Percentiles rank a stretch among this genome's conserved stretches.
phyloP scores from a whole-genome alignment of 1,140 invertebrate genomes.

The Limonius californicus region DNA sequence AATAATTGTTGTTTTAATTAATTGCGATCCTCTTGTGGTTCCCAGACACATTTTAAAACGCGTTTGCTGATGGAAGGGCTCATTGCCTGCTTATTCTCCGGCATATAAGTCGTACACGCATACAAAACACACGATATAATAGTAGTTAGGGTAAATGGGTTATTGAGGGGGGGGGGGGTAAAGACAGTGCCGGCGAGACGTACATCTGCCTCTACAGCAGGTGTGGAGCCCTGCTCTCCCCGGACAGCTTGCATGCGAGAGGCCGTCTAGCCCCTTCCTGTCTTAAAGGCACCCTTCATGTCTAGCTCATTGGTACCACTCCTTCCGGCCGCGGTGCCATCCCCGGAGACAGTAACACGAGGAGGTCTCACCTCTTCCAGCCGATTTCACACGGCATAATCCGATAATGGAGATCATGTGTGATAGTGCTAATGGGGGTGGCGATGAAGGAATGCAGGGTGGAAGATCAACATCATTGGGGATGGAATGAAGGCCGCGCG shows the following conservation, averaged over 20 bases:
- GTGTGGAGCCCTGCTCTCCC: conserved; percentile 21
- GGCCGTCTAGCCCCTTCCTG: conserved; percentile 17
- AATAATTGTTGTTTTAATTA: no score
- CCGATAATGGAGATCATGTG: not conserved
- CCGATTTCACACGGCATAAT: no score
- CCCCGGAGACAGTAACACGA: no score
- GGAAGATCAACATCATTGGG: not conserved
- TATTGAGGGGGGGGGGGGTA: not conserved
- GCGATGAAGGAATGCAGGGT: not conserved
- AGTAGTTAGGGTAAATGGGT: no score
- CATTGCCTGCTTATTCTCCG: no score
- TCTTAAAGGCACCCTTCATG: not conserved
- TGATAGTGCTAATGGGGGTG: not conserved
- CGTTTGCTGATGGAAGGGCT: not conserved
- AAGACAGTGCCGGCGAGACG: conserved; percentile 1
- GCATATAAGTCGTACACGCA: no score
- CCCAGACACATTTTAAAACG: no score
- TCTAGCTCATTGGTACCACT: not conserved
- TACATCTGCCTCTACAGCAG: conserved; percentile 25
- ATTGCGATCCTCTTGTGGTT: no score
- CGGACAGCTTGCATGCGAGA: conserved; percentile 22
- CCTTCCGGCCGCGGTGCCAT: no score
- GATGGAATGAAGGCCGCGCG: not conserved
- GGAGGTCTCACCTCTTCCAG: no score
- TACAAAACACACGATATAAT: no score